Evolutionary conservation across 2,113 vertebrate genomes (phyloP), one percentile per base, ranked within the genome.

Genomic region (Phalacrocorax brasilianus): DNA sequence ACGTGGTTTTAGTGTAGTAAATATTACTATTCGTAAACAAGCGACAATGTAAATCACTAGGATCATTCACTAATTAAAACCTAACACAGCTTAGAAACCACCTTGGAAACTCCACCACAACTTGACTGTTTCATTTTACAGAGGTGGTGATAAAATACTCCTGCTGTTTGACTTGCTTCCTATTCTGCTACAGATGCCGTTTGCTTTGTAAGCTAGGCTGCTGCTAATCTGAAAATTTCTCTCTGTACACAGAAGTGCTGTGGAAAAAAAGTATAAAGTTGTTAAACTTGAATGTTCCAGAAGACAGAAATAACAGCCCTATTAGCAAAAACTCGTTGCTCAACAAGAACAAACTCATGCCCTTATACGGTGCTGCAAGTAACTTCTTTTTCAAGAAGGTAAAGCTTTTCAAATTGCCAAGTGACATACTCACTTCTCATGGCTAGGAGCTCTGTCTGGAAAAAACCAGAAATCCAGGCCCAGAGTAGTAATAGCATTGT

Each of bases 361-460:
- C 96, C 97, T 95, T 97, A 91, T 83, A 97, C 52, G 71, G 95
- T 82, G 79, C 49, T 58, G 89, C 78, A 92, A 97, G 38, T 73
- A 56, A 68, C 24, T 76, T 44, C 15, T 56, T 73, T 89, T 93
- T 47, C 61, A 89, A 59, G 71, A 82, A 95, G 74, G 90, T 91
- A 94, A 88, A 96, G 38, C 42, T 67, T 94, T 96, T 95, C 77
- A 91, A 76, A 65, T 8, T 97, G 80, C 94, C 65, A 88, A 97
- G 68, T 88, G 78, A 97, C 40, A 3, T 78, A 79, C 58, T 94
- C 74, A 78, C 72, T 95, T 95, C 77, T 86, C 89, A 59, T 91
- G 82, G 75, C 70, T 94, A 68, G 56, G 18, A 81, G 55, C 68
- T 83, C 72, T 94, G 67, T 63, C 90, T 96, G 96, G 86, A 88